phyloP scores from a whole-genome alignment of 2,113 vertebrate genomes.

The Castor canadensis region DNA sequence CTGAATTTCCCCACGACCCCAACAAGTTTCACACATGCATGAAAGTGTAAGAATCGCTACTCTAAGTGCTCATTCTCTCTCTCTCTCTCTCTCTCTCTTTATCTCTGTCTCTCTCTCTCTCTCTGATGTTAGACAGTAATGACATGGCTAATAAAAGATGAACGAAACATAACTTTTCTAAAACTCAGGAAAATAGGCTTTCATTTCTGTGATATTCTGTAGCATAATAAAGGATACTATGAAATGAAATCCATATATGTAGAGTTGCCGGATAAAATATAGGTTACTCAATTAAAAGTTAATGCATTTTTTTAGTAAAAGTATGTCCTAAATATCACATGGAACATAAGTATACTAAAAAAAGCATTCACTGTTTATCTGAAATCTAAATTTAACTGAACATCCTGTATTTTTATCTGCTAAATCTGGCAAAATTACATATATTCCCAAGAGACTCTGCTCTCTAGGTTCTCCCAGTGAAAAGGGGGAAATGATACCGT shows the following conservation, averaged over 20 bases:
- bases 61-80: background rate
- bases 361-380: constrained; percentile 30
- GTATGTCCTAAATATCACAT: background rate
- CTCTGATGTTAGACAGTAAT: constrained; percentile 20
- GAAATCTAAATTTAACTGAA: constrained; percentile 2
- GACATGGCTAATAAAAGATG: background rate
- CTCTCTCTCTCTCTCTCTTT: constrained; percentile 16
- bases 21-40: accelerated
- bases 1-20: background rate
- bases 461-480: background rate
- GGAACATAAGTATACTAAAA: background rate
- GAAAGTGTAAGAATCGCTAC: background rate
- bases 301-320: background rate
- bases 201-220: background rate
- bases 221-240: background rate
- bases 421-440: background rate
- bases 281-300: background rate
- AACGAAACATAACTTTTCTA: constrained; percentile 20
- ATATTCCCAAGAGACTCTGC: constrained; percentile 42
- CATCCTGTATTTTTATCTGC: constrained; percentile 39
- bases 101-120: constrained; percentile 16
- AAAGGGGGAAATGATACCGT: constrained; percentile 15
- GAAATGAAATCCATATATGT: background rate
- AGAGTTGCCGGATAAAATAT: background rate
- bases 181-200: background rate